These are phyloP conservation scores for Conopomorpha cramerella DNA, from an alignment of 1,140 invertebrate species.

Conservation along the genomic window DNA sequence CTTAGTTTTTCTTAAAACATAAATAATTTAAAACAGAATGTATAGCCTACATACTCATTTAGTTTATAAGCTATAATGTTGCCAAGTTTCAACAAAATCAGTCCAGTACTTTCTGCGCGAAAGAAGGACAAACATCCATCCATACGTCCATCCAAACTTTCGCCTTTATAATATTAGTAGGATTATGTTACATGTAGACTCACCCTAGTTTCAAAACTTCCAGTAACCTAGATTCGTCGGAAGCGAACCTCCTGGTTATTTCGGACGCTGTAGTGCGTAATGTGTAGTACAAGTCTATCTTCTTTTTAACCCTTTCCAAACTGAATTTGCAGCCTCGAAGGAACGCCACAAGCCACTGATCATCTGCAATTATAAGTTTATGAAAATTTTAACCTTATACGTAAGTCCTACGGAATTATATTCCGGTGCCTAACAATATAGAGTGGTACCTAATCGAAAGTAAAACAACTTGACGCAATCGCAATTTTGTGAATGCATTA, in stretches of 20 bases:
- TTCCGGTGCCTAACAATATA: too few species aligned
- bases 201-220: constrained; percentile 58
- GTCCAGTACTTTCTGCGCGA: too few species aligned
- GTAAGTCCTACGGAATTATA: too few species aligned
- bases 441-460: too few species aligned
- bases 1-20: too few species aligned
- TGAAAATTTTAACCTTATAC: too few species aligned
- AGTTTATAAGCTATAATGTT: too few species aligned
- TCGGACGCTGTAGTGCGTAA: constrained; percentile 43
- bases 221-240: constrained; percentile 39
- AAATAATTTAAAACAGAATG: too few species aligned
- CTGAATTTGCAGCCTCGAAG: constrained; percentile 86
- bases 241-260: constrained; percentile 38
- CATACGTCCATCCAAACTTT: background rate
- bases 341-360: constrained; percentile 75
- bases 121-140: background rate
- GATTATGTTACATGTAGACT: constrained; percentile 5
- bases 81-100: too few species aligned
- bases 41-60: background rate
- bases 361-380: constrained; percentile 61
- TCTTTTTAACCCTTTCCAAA: constrained; percentile 79
- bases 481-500: too few species aligned
- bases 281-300: constrained; percentile 78
- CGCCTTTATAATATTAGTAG: background rate
- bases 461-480: too few species aligned